Evolutionary conservation across 2,797 vertebrate species (phyloP).

Genomic region (Mycteria americana): DNA sequence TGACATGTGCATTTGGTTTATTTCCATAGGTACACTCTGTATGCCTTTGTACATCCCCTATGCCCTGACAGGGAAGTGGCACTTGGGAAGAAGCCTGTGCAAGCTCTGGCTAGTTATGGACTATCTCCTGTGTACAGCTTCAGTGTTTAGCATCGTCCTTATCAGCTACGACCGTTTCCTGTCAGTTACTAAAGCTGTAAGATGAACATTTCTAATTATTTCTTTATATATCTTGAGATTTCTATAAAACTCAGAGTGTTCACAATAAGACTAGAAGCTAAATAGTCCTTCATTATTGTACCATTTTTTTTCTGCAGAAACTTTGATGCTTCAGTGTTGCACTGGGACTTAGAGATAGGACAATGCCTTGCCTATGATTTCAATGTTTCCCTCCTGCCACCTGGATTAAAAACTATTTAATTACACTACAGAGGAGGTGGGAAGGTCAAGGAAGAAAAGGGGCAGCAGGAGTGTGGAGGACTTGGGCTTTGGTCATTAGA

Average conservation of each 20-base stretch:
- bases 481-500: neutral
- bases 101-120: slow-evolving; percentile 86
- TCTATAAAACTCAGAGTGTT: neutral
- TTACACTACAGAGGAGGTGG: neutral
- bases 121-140: slow-evolving; percentile 88
- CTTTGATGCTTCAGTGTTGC: accelerated
- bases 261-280: neutral
- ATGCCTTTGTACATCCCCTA: slow-evolving; percentile 89
- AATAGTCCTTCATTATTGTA: neutral
- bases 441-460: neutral
- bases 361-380: neutral
- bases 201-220: slow-evolving; percentile 56
- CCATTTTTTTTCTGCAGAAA: neutral
- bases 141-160: slow-evolving; percentile 90
- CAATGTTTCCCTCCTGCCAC: accelerated
- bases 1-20: accelerated
- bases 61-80: slow-evolving; percentile 79
- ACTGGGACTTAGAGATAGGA: neutral
- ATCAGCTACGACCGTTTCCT: slow-evolving; percentile 92
- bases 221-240: neutral
- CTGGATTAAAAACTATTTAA: neutral
- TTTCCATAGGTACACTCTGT: slow-evolving; percentile 79
- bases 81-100: slow-evolving; percentile 80
- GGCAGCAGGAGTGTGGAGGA: neutral
- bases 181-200: slow-evolving; percentile 89